Evolutionary conservation across 1,140 invertebrate genomes (phyloP), one percentile per base, ranked within the genome.

Genomic region (Pachyrhynchus sulphureomaculatus): DNA sequence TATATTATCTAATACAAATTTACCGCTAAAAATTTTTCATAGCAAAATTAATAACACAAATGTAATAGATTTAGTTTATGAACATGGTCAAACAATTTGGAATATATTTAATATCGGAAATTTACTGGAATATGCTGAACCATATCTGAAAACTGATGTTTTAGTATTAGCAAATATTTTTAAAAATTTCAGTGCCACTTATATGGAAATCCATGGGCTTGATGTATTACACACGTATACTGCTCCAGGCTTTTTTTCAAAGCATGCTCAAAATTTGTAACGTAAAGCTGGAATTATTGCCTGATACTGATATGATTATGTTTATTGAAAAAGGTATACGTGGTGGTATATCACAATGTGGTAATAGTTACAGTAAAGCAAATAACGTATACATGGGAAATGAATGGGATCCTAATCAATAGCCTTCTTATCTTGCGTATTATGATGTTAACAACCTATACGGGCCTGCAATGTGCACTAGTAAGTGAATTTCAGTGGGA

Each of bases 401-500:
- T 12, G 15, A 58, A 10, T 68, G 36, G 26, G 34, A 68, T 58
- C 20, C 36, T 6, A 52, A 26, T 21, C 15, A 63, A 57, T 32
- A 36, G 33, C 33, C 53, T 20, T 23, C 13, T 4, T 64, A 45
- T 54, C 26, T 69, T 74, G 68, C 73, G 23, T 81, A 82, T 71
- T 72, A 75, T n/a, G 81, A 83, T 77, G 74, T 70, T 9, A 83
- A 81, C 65, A 82, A 83, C 72, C 66, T 81, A 47, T 84, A 84
- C 73, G 81, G 81, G 15, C 74, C 67, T 56, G 75, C 76, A 10
- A 80, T 83, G 78, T 73, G 68, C 82, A 45, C 79, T 79, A n/a
- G 62, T 59, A n/a, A 58, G 63, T 12, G 60, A 70, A 24, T 83
- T 82, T 75, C 45, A 78, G 62, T 83, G 77, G 77, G 47, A 55